A percentile compares a stretch with the other conserved stretches of the same genome.
Conservation (phyloP, 2,888 invertebrate species). For the Chrysopilus asiliformis region DNA sequence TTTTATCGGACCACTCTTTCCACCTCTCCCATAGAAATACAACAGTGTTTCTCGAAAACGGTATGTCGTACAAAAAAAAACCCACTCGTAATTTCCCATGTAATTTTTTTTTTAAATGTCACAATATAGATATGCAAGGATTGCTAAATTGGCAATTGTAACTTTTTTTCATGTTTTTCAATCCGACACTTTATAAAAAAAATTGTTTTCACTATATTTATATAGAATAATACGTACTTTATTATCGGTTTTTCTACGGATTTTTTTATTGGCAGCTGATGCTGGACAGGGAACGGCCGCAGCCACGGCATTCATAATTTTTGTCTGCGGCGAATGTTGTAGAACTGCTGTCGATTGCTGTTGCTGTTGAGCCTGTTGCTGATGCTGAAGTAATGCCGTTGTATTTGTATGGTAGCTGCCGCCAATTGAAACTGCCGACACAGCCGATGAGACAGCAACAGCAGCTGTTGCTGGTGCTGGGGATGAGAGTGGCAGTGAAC, state of each 20-base stretch:
- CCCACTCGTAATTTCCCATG: too few relatives aligned
- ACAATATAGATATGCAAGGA: too few relatives aligned
- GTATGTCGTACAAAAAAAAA: too few relatives aligned
- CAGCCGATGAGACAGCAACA: conserved; percentile 25
- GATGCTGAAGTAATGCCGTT: conserved; percentile 11
- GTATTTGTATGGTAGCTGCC: conserved; percentile 18
- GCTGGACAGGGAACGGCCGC: conserved; percentile 36
- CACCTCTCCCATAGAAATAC: too few relatives aligned
- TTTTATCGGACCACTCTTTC: too few relatives aligned
- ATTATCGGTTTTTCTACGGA: conserved; percentile 55
- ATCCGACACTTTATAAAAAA: too few relatives aligned
- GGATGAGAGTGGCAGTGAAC: conserved; percentile 41
- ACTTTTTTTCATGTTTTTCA: too few relatives aligned
- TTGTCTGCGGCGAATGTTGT: conserved; percentile 25
- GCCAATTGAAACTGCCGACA: conserved; percentile 17
- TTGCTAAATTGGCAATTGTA: too few relatives aligned
- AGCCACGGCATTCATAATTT: conserved; percentile 37
- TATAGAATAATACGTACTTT: too few relatives aligned
- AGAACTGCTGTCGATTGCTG: conserved; percentile 19
- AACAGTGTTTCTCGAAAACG: too few relatives aligned
- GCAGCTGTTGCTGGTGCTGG: conserved; percentile 34
- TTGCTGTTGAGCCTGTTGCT: conserved; percentile 17
- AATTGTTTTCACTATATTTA: too few relatives aligned
- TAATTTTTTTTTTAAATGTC: too few relatives aligned
- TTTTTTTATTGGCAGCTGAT: conserved; percentile 50